These are phyloP conservation scores for Oplegnathus fasciatus DNA, from an alignment of 2,113 vertebrate genomes.

Conservation along the genomic window DNA sequence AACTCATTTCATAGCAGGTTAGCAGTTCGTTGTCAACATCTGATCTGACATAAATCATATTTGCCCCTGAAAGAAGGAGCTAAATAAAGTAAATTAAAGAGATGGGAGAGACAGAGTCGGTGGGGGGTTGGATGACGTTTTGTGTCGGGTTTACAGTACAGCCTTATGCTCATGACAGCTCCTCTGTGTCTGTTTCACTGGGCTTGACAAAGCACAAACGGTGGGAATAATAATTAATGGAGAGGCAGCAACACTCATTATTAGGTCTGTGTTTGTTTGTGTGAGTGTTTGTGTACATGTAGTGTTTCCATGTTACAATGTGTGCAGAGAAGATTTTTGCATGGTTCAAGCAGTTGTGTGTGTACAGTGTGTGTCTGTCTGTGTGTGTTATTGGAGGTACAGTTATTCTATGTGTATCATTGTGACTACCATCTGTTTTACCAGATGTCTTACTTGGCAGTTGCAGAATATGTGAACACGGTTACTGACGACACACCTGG, in stretches of 20 bases:
- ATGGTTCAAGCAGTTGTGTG: slow-evolving; percentile 5
- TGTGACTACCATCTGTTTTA: slow-evolving; percentile 26
- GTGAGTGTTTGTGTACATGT: background rate
- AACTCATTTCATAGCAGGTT: background rate
- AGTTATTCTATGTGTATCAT: slow-evolving; percentile 7
- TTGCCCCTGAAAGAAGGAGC: background rate
- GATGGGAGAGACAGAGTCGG: background rate
- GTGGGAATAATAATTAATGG: slow-evolving; percentile 16
- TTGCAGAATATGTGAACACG: slow-evolving; percentile 1
- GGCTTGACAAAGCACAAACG: slow-evolving; percentile 17
- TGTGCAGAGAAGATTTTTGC: background rate
- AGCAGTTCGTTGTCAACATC: background rate
- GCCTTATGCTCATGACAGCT: slow-evolving; percentile 3
- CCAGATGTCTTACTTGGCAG: slow-evolving; percentile 38
- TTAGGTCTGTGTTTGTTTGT: background rate
- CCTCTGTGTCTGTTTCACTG: slow-evolving; percentile 5
- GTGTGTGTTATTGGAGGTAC: background rate
- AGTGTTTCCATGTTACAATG: background rate
- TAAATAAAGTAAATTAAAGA: slow-evolving; percentile 14
- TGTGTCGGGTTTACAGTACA: background rate
- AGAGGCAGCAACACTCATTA: slow-evolving; percentile 6
- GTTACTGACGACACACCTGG: slow-evolving; percentile 26
- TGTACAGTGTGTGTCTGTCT: no score
- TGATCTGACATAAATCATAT: background rate
- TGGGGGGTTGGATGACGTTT: background rate